Evolutionary conservation across 2,888 invertebrate species (phyloP).

Genomic region (Lasioglossum villosulum): DNA sequence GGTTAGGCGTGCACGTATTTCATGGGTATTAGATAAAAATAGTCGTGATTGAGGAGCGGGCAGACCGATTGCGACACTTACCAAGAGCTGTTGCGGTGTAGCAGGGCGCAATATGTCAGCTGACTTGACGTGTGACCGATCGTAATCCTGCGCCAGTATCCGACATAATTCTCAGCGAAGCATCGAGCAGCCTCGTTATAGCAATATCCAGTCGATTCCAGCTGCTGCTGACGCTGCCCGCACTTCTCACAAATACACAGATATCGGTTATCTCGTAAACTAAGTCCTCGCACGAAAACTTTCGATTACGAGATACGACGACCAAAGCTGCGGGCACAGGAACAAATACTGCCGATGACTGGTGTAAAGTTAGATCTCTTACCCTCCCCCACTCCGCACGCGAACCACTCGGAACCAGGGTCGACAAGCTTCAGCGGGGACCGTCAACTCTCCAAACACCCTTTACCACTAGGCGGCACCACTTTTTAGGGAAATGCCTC

Average conservation of each 20-base stretch:
- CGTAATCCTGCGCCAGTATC: slow-evolving; percentile 82
- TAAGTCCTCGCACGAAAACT: slow-evolving; percentile 58
- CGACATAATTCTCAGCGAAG: slow-evolving; percentile 82
- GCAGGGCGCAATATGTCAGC: slow-evolving; percentile 85
- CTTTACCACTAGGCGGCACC: not conserved
- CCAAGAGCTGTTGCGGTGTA: slow-evolving; percentile 84
- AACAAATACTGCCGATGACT: slow-evolving; percentile 81
- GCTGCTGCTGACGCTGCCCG: slow-evolving; percentile 30
- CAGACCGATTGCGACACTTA: slow-evolving; percentile 77
- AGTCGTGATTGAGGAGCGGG: slow-evolving; percentile 63
- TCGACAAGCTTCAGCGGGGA: slow-evolving; percentile 5
- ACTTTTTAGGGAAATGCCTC: not conserved
- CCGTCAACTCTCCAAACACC: not conserved
- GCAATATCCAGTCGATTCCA: slow-evolving; percentile 35
- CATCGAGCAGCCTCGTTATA: slow-evolving; percentile 59
- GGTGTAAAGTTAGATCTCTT: slow-evolving; percentile 79
- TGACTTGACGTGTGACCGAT: slow-evolving; percentile 84
- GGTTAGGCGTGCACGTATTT: slow-evolving; percentile 29
- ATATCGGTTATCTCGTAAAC: slow-evolving; percentile 30
- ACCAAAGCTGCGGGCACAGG: slow-evolving; percentile 73
- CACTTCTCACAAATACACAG: slow-evolving; percentile 62
- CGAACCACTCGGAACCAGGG: slow-evolving; percentile 32
- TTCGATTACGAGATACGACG: slow-evolving; percentile 56
- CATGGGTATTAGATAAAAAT: slow-evolving; percentile 70
- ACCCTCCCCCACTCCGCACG: slow-evolving; percentile 64